Evolutionary conservation across 1,140 invertebrate genomes (phyloP).

Genomic region (Drosophila arawakana): DNA sequence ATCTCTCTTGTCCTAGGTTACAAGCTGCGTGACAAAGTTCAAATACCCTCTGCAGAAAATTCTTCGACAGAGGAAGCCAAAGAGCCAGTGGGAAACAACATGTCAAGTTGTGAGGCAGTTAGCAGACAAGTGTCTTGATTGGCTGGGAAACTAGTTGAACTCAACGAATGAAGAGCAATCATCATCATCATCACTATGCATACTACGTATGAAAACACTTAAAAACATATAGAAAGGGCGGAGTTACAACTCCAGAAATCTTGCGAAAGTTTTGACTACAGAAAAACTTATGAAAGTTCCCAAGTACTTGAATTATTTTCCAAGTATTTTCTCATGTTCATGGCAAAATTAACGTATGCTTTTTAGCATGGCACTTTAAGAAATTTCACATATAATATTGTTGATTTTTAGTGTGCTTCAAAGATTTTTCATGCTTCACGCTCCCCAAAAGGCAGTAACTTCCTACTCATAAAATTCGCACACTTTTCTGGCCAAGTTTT

Average conservation of each 20-base stretch:
- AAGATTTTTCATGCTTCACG: not conserved
- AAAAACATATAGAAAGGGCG: too few relatives aligned
- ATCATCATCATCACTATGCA: constrained; percentile 29
- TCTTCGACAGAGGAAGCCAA: not conserved
- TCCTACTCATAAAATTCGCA: not conserved
- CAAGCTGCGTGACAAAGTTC: too few relatives aligned
- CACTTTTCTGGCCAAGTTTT: constrained; percentile 2
- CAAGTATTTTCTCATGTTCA: too few relatives aligned
- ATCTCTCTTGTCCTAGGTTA: too few relatives aligned
- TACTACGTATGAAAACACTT: not conserved
- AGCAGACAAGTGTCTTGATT: constrained; percentile 35
- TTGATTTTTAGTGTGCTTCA: too few relatives aligned
- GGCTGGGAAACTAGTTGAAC: constrained; percentile 37
- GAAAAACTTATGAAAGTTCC: too few relatives aligned
- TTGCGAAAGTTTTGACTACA: too few relatives aligned
- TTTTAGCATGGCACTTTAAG: too few relatives aligned
- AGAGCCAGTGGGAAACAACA: constrained; percentile 4
- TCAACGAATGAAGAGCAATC: constrained; percentile 30
- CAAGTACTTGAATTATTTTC: too few relatives aligned
- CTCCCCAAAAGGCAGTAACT: not conserved
- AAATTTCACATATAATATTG: too few relatives aligned
- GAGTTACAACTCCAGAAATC: too few relatives aligned
- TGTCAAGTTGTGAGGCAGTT: constrained; percentile 11
- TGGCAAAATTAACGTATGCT: too few relatives aligned
- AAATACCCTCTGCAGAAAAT: not conserved